A percentile compares a stretch with the other conserved stretches of the same genome.
phyloP scores from a whole-genome alignment of 2,797 vertebrate species.

The Siniperca scherzeri region DNA sequence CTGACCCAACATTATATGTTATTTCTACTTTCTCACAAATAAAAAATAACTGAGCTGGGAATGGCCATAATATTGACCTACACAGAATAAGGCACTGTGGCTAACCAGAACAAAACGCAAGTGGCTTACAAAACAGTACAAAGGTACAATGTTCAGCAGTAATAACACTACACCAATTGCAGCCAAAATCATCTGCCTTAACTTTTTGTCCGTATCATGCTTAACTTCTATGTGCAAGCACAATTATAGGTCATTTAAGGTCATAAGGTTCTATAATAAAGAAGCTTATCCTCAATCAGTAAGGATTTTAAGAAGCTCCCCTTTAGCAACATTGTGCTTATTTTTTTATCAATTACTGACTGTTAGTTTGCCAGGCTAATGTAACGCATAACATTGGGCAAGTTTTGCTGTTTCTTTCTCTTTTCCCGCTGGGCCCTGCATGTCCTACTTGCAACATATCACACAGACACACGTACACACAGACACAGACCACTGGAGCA shows the following conservation, averaged over 20 bases:
- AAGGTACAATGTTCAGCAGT: neutral
- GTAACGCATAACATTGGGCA: neutral
- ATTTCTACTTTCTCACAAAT: neutral
- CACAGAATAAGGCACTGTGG: neutral
- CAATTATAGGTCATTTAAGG: neutral
- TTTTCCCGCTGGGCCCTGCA: constrained; percentile 1
- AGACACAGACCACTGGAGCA: constrained; percentile 8
- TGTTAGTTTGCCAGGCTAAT: neutral
- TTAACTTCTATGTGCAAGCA: neutral
- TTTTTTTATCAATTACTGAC: constrained; percentile 4
- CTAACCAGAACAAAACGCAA: neutral
- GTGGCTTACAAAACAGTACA: neutral
- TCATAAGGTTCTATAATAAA: neutral
- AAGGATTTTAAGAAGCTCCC: neutral
- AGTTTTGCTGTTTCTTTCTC: neutral
- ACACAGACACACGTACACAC: constrained; percentile 6
- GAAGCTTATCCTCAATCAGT: neutral
- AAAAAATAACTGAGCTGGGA: neutral
- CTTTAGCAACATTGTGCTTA: neutral
- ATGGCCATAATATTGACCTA: neutral
- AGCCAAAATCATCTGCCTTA: neutral
- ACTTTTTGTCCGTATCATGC: neutral
- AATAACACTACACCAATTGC: neutral
- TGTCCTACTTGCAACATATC: constrained; percentile 6
- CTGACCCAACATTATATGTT: neutral